Percentiles rank a stretch among this genome's conserved stretches.
These are phyloP conservation scores for Heteronetta atricapilla DNA, from an alignment of 2,113 vertebrate genomes.

Conservation along the genomic window DNA sequence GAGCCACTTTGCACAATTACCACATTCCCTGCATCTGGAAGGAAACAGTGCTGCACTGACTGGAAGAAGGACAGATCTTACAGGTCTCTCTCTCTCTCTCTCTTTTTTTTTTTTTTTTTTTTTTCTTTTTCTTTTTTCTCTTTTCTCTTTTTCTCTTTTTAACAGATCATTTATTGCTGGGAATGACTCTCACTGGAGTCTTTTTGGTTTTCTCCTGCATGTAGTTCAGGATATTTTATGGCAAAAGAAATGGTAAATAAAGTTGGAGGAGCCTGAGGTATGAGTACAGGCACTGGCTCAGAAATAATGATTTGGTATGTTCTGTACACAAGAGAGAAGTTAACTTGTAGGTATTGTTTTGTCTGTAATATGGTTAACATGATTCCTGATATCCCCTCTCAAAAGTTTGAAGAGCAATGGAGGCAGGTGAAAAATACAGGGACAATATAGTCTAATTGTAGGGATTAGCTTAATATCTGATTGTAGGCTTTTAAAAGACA, in stretches of 20 bases:
- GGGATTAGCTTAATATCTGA: background rate
- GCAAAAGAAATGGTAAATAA: background rate
- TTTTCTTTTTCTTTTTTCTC: background rate
- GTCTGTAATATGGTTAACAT: background rate
- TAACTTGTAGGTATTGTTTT: background rate
- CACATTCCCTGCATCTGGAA: background rate
- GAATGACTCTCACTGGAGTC: conserved; percentile 14
- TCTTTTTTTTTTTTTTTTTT: background rate
- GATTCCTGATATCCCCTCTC: background rate
- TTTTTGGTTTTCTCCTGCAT: background rate
- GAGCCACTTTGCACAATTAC: background rate
- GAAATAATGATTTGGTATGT: background rate
- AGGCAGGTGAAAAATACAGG: background rate
- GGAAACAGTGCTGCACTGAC: background rate
- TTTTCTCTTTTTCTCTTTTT: background rate
- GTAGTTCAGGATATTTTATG: background rate
- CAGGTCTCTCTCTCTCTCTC: background rate
- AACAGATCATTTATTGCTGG: background rate
- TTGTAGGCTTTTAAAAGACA: conserved; percentile 8
- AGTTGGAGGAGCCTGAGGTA: background rate
- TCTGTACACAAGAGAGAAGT: background rate
- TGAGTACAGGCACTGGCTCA: background rate
- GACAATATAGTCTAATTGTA: background rate
- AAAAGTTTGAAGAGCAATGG: background rate
- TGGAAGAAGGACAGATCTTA: background rate